Percentiles rank a stretch among this genome's conserved stretches.
Evolutionary conservation across 2,113 vertebrate genomes (phyloP).

Genomic region (Tor tambroides): DNA sequence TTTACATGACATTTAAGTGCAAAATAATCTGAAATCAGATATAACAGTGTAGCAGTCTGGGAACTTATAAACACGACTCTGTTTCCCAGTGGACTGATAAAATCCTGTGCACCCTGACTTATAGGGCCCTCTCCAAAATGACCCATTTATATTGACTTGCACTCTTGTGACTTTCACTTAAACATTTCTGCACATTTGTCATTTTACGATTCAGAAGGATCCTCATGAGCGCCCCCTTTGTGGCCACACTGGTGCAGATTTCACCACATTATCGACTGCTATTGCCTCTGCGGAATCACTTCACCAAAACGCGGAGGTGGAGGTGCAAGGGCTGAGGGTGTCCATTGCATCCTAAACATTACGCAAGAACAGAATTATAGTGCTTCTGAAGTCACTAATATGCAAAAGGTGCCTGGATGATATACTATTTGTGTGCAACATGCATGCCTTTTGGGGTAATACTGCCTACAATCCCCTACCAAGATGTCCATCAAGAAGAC

Average conservation of each 20-base stretch:
- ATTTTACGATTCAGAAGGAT: neutral
- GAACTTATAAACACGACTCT: slow-evolving; percentile 5
- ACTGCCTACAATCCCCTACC: no score
- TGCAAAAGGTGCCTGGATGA: neutral
- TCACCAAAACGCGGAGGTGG: neutral
- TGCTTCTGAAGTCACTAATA: neutral
- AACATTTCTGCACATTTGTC: neutral
- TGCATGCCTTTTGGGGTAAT: no score
- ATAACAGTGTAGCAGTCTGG: neutral
- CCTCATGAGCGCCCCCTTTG: neutral
- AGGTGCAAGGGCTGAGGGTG: neutral
- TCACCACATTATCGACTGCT: neutral
- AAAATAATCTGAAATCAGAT: slow-evolving; percentile 3
- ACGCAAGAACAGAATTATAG: neutral
- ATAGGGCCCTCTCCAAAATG: no score
- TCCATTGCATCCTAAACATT: neutral
- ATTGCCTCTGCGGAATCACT: neutral
- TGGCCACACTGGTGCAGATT: neutral
- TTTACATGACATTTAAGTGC: neutral
- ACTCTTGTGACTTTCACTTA: neutral
- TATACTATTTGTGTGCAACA: no score
- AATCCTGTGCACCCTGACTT: neutral
- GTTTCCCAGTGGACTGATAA: neutral
- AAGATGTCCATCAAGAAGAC: no score
- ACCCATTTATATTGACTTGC: neutral